Conservation (phyloP, 2,888 invertebrate genomes). For the Trichacis sp. region DNA sequence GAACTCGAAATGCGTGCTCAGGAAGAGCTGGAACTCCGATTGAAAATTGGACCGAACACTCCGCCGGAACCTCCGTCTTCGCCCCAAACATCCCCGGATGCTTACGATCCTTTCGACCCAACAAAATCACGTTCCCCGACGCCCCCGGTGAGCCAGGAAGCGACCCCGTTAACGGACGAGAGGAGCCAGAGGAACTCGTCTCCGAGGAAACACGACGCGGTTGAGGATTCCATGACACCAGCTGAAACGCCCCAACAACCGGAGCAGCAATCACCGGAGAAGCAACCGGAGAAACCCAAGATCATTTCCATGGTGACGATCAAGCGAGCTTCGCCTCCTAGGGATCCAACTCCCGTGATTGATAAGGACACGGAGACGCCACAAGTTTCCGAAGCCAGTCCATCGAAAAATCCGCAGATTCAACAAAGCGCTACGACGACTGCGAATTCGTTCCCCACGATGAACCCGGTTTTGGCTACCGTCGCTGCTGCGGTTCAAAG, state of each 20-base stretch:
- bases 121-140: slow-evolving; percentile 83
- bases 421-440: slow-evolving; percentile 51
- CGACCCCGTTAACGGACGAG: slow-evolving; percentile 40
- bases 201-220: slow-evolving; percentile 54
- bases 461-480: slow-evolving; percentile 65
- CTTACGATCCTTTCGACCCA: slow-evolving; percentile 92
- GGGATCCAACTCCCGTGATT: slow-evolving; percentile 48
- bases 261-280: slow-evolving; percentile 32
- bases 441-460: slow-evolving; percentile 57
- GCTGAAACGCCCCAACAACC: slow-evolving; percentile 45
- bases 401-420: slow-evolving; percentile 49
- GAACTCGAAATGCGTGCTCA: slow-evolving; percentile 65
- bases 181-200: slow-evolving; percentile 62
- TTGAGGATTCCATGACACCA: slow-evolving; percentile 35
- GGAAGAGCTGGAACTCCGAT: slow-evolving; percentile 61
- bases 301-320: slow-evolving; percentile 67
- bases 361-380: slow-evolving; percentile 43
- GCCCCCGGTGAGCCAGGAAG: slow-evolving; percentile 64
- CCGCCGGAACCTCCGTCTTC: slow-evolving; percentile 78
- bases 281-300: slow-evolving; percentile 61
- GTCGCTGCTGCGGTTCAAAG: slow-evolving; percentile 66
- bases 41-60: slow-evolving; percentile 77
- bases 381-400: slow-evolving; percentile 40
- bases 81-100: slow-evolving; percentile 82
- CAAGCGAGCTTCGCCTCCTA: slow-evolving; percentile 59